Percentiles rank a stretch among this genome's conserved stretches.
Evolutionary conservation across 2,797 vertebrate species (phyloP).

Genomic region (Basileuterus tristriatus): DNA sequence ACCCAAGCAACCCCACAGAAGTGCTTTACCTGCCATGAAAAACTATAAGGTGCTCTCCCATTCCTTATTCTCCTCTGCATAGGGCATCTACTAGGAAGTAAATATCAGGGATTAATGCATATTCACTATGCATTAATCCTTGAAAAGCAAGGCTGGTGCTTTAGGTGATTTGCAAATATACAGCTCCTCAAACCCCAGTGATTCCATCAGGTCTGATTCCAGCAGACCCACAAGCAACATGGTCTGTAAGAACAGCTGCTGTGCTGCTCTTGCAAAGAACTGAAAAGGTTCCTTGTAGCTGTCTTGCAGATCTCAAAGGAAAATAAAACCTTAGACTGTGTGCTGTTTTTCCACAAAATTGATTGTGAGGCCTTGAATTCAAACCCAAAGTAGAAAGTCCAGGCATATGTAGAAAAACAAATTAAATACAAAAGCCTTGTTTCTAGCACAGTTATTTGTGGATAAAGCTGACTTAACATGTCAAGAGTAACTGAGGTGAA

Average conservation of each 20-base stretch:
- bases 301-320: background rate
- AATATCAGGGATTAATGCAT: background rate
- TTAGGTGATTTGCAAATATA: background rate
- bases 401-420: background rate
- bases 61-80: background rate
- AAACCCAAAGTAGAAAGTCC: background rate
- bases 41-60: background rate
- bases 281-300: background rate
- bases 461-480: background rate
- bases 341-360: background rate
- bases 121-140: background rate
- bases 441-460: constrained; percentile 18
- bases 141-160: background rate
- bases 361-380: background rate
- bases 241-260: background rate
- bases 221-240: background rate
- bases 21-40: background rate
- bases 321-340: background rate
- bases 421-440: background rate
- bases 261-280: background rate
- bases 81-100: background rate
- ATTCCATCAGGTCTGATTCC: background rate
- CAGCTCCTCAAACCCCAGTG: background rate
- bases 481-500: background rate
- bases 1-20: background rate